Evolutionary conservation across 2,113 vertebrate genomes (phyloP), one percentile per base, ranked within the genome.

Genomic region (Cisticola juncidis): DNA sequence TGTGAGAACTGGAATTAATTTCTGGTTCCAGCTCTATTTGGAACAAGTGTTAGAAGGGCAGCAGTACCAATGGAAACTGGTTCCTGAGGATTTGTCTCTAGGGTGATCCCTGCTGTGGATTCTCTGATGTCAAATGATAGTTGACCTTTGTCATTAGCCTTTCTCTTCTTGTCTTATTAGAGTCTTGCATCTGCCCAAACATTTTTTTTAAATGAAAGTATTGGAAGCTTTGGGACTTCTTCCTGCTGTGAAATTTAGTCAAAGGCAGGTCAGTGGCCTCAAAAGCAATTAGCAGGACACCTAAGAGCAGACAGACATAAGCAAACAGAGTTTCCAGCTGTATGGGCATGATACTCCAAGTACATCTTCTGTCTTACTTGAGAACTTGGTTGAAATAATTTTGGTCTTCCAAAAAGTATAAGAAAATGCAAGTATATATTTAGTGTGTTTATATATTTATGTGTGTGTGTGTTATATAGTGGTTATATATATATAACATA

Each of bases 141-240:
- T 50, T 94, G 91, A 92, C 86, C 91, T 90, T 86, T 90, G 86
- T 90, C 88, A 90, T 94, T 95, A 96, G 93, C 86, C 91, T 93
- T 93, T 83, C 61, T 77, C 78, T 42, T 88, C 72, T 70, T 85
- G 81, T 69, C 62, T 87, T 65, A 1, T 3, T n/a, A 68, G 35
- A 84, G 48, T 69, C 42, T n/a, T 17, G 40, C 51, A 36, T 72
- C 66, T 61, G 54, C 79, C 26, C 58, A 69, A 33, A 8, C 14
- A 2, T 56, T 81, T 79, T 44, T 62, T 42, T 60, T 1, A 12
- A 66, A 90, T 69, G 50, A 61, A 90, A 93, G 85, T 54, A 45
- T 80, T 80, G 74, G 62, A 81, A 88, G 76, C 79, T 94, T 90
- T 93, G 88, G 56, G 86, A 83, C 38, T 77, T 90, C 29, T 58